Base-by-base conservation (phyloP, 2,888 invertebrate species). In the Andrena minutula region DNA sequence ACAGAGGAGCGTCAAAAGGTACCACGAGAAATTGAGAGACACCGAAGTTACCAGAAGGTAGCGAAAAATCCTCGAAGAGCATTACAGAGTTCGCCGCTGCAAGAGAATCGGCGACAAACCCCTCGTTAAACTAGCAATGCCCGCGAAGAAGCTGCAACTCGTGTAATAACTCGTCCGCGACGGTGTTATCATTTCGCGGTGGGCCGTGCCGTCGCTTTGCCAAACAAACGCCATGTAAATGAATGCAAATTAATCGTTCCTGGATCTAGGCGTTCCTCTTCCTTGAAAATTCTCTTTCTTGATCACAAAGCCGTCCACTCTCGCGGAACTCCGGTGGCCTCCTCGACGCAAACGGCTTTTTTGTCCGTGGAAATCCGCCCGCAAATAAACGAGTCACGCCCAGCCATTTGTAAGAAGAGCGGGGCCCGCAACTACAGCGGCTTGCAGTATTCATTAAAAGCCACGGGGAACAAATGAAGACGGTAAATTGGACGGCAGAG, bases 301-400 rank as follows among this genome's bases (percentile, higher is more conserved):
- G 64, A 75, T 77, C 82, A 76, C 79, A 75, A 83, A 87, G 75
- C 74, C 83, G 76, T 75, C 85, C 83, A 75, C 83, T 82, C 70
- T 47, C 78, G 10, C 56, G 10, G 69, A 60, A 41, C 60, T 47
- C 83, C 73, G 81, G 79, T 78, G 60, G 80, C 65, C 76, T 60
- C 72, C 73, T 76, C 74, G 23, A 71, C 77, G 84, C 84, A 81
- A 83, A 81, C 76, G 79, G 68, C 84, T 79, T 83, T 72, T 79
- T 79, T 69, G 75, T 56, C 82, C 61, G 79, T 82, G 61, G 82
- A 79, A 80, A 75, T 82, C 81, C 77, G 75, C 70, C 51, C 68
- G 73, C 83, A 75, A 87, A 87, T 87, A 86, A 87, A 88, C 85
- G 86, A 85, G 86, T 68, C 87, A 86, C 88, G 88, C 86, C 88